Evolutionary conservation across 1,140 invertebrate species (phyloP).

Genomic region (Linepithema humile): DNA sequence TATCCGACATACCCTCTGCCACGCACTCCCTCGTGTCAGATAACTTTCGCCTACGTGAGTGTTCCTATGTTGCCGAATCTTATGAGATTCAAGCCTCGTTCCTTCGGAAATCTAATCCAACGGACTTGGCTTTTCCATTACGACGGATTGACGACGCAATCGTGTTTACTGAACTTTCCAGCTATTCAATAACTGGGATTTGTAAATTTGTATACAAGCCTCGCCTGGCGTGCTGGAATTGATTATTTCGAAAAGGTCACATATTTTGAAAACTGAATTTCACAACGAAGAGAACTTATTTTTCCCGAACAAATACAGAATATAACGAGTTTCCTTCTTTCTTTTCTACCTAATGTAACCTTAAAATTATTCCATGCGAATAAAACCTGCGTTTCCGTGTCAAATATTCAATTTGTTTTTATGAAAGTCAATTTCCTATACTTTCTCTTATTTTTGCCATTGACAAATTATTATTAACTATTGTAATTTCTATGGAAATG

Average conservation of each 20-base stretch:
- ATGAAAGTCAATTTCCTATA: too few species aligned
- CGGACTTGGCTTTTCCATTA: background rate
- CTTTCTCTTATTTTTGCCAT: too few species aligned
- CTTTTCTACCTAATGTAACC: background rate
- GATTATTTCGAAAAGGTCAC: background rate
- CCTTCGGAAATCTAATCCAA: background rate
- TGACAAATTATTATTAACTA: too few species aligned
- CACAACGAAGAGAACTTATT: background rate
- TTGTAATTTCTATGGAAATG: too few species aligned
- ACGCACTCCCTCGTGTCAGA: background rate
- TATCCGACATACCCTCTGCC: background rate
- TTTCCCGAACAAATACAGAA: background rate
- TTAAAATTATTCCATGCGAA: too few species aligned
- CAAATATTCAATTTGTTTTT: too few species aligned
- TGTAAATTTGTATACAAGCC: background rate
- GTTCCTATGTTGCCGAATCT: background rate
- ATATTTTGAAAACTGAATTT: background rate
- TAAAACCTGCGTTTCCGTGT: too few species aligned
- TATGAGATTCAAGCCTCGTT: background rate
- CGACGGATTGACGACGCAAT: background rate
- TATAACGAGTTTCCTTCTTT: background rate
- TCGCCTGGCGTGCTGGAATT: background rate
- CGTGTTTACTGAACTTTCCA: background rate
- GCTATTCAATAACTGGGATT: background rate
- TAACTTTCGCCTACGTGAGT: background rate